Percentiles rank a stretch among this genome's conserved stretches.
Evolutionary conservation across 1,140 invertebrate genomes (phyloP).

Genomic region (Diuraphis noxia): DNA sequence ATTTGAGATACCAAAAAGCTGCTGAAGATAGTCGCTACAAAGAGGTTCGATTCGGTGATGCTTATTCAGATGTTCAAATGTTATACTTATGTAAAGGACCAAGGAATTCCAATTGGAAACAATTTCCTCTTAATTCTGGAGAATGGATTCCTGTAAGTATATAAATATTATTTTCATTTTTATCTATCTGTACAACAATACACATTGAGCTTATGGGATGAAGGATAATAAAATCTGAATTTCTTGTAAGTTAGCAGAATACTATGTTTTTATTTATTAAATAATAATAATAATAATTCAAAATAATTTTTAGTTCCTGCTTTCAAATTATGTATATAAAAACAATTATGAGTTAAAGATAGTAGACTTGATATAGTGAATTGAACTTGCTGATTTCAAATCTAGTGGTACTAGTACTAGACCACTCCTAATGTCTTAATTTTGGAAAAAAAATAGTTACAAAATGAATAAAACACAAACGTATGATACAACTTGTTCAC

Average conservation of each 20-base stretch:
- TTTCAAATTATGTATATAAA: not conserved
- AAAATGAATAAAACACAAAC: not conserved
- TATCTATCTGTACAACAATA: not conserved
- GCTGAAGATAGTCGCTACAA: constrained; percentile 31
- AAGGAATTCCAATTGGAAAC: constrained; percentile 35
- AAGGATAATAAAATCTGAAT: not conserved
- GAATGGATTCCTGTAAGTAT: constrained; percentile 49
- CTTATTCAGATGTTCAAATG: constrained; percentile 45
- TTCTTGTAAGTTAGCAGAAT: not conserved
- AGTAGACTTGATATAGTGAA: not conserved
- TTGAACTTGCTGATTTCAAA: not conserved
- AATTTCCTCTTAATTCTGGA: not conserved
- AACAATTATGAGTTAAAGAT: not conserved
- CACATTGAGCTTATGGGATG: not conserved
- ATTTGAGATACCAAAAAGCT: constrained; percentile 40
- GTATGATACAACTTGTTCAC: not conserved
- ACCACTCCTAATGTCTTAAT: too few species aligned
- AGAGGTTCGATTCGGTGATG: constrained; percentile 40
- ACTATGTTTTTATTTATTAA: not conserved
- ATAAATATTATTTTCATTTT: not conserved
- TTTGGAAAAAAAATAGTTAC: too few species aligned
- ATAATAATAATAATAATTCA: not conserved
- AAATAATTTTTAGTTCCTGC: not conserved
- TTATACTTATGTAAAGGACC: constrained; percentile 41
- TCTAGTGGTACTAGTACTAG: not conserved